Percentiles rank a stretch among this genome's conserved stretches.
These are phyloP conservation scores for Bovichtus diacanthus DNA, from an alignment of 2,797 vertebrate species.

Conservation along the genomic window DNA sequence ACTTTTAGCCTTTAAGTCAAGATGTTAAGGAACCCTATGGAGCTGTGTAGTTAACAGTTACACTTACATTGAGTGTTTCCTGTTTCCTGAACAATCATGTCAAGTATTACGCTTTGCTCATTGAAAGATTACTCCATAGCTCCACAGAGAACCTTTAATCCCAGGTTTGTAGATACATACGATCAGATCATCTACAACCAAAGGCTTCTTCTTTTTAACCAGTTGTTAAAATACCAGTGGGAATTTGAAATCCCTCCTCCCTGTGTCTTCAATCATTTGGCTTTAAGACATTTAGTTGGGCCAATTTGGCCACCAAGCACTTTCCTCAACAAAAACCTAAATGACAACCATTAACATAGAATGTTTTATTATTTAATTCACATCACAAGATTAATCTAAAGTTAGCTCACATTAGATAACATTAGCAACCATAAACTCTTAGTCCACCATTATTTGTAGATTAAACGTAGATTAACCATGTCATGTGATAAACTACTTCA, in stretches of 20 bases:
- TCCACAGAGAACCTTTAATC: not conserved
- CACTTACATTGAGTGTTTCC: not conserved
- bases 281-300: not conserved
- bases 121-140: not conserved
- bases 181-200: not conserved
- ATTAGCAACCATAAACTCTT: too few species aligned
- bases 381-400: too few species aligned
- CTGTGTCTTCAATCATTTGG: too few species aligned
- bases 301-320: too few species aligned
- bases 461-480: too few species aligned
- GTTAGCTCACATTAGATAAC: too few species aligned
- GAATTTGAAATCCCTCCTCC: not conserved
- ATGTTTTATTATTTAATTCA: too few species aligned
- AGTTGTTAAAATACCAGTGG: not conserved
- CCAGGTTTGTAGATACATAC: not conserved
- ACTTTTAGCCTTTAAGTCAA: not conserved
- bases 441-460: too few species aligned
- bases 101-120: not conserved
- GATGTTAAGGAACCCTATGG: not conserved
- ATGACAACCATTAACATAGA: too few species aligned
- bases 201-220: not conserved
- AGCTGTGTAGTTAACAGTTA: not conserved
- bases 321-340: too few species aligned
- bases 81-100: not conserved
- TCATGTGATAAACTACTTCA: too few species aligned